Conservation (phyloP, 2,113 vertebrate species). For the Elachura formosa region DNA sequence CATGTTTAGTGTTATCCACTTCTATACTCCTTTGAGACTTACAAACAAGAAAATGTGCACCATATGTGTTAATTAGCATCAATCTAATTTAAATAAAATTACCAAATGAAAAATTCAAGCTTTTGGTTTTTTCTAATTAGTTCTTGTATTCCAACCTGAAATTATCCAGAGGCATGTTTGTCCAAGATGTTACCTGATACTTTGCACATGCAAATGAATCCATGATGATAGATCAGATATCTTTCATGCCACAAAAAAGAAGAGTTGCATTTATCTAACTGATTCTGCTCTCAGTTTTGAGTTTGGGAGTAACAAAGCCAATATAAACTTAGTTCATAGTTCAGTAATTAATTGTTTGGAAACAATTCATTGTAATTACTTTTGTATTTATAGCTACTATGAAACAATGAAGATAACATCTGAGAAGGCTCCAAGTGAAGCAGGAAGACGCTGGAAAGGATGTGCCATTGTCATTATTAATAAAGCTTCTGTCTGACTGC, state of each 20-base stretch:
- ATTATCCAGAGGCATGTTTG: not conserved
- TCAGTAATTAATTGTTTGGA: conserved; percentile 50
- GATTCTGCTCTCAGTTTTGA: not conserved
- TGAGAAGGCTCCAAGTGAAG: conserved; percentile 44
- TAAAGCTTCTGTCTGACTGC: conserved; percentile 28
- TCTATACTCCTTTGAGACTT: not conserved
- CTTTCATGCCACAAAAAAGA: not conserved
- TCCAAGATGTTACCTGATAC: not conserved
- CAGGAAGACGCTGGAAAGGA: conserved; percentile 54
- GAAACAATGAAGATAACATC: conserved; percentile 64
- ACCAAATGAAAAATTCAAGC: not conserved
- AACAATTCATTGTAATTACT: conserved; percentile 27
- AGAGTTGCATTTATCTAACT: not conserved
- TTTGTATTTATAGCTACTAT: conserved; percentile 42
- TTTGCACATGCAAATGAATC: not conserved
- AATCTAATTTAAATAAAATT: not conserved
- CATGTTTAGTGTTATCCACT: not conserved
- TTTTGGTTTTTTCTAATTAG: not conserved
- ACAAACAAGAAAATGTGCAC: not conserved
- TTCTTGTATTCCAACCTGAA: not conserved
- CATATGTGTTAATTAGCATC: not conserved
- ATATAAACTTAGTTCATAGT: conserved; percentile 3
- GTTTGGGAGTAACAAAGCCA: not conserved
- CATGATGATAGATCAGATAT: not conserved
- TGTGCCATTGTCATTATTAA: conserved; percentile 53